phyloP scores from a whole-genome alignment of 2,113 vertebrate genomes.

The Myrmophylax atrothorax region DNA sequence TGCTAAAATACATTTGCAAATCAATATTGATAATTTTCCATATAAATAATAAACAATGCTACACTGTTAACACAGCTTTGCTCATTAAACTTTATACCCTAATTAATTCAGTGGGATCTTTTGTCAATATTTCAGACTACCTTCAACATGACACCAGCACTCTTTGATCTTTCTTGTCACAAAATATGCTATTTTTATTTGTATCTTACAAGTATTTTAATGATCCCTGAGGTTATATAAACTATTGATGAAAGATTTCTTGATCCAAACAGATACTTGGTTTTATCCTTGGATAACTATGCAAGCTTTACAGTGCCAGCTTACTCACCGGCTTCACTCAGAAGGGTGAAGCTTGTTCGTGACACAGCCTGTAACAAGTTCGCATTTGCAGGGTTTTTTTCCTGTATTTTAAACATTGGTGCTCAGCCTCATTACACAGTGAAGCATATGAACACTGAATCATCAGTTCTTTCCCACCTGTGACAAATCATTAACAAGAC shows the following conservation, averaged over 20 bases:
- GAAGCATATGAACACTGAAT: neutral
- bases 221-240: conserved; percentile 2
- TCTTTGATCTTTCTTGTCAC: conserved; percentile 8
- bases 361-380: neutral
- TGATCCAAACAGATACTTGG: conserved; percentile 1
- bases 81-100: neutral
- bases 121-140: conserved; percentile 10
- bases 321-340: neutral
- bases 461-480: neutral
- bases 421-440: neutral
- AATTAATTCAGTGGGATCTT: conserved; percentile 13
- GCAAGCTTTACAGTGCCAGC: neutral
- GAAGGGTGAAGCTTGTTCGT: neutral
- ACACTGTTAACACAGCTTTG: neutral
- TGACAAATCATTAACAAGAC: neutral
- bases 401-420: neutral
- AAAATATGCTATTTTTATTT: neutral
- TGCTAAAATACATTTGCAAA: conserved; percentile 28
- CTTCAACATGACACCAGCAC: neutral
- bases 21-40: conserved; percentile 16
- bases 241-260: conserved; percentile 6
- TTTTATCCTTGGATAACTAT: neutral
- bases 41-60: conserved; percentile 3
- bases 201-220: conserved; percentile 26
- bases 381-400: neutral